These are phyloP conservation scores for Ecdyonurus torrentis DNA, from an alignment of 2,888 invertebrate species.

Conservation along the genomic window DNA sequence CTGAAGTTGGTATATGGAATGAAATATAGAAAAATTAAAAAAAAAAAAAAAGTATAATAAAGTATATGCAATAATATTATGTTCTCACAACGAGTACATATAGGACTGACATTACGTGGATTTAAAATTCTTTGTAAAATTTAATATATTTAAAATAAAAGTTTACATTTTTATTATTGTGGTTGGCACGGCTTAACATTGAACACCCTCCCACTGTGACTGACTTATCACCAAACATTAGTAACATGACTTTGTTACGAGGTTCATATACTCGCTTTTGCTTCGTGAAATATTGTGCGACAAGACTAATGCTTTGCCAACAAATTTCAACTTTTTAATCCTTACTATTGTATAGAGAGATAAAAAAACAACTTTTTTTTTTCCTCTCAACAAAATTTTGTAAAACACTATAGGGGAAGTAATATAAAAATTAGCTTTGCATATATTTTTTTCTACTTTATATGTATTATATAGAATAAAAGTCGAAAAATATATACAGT, in stretches of 20 bases:
- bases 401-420: background rate
- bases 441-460: background rate
- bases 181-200: background rate
- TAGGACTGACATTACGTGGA: no score
- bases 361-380: background rate
- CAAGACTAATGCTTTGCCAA: background rate
- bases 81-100: no score
- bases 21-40: no score
- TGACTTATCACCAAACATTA: background rate
- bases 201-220: background rate
- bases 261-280: background rate
- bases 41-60: no score
- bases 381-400: background rate
- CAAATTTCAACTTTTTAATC: background rate
- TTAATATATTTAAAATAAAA: no score
- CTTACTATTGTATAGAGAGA: background rate
- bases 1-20: no score
- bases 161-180: no score
- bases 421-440: background rate
- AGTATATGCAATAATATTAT: no score
- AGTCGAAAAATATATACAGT: no score
- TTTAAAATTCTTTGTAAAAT: no score
- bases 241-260: background rate
- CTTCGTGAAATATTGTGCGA: background rate
- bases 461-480: background rate